These are phyloP conservation scores for Callimico goeldii DNA, from an alignment of 2,797 vertebrate species.

Conservation along the genomic window DNA sequence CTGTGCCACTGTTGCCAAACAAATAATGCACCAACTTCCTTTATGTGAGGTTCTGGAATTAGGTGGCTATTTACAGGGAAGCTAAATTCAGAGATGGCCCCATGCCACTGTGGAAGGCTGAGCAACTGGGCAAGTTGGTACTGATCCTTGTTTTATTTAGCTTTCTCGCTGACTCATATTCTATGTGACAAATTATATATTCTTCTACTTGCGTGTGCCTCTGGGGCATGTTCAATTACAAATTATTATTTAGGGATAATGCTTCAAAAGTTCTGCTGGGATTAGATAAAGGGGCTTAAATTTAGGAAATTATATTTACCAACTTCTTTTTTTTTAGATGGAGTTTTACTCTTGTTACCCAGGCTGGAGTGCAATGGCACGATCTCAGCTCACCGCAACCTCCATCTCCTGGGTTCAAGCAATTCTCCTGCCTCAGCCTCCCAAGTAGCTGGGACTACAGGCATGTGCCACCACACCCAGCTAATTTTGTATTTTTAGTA, in stretches of 20 bases:
- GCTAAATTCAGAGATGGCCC: background rate
- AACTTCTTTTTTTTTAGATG: background rate
- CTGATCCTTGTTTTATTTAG: background rate
- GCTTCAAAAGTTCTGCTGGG: background rate
- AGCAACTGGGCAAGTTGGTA: background rate
- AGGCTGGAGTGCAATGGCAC: too few relatives aligned
- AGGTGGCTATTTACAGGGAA: background rate
- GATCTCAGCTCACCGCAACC: too few relatives aligned
- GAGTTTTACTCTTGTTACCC: too few relatives aligned
- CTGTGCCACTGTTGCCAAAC: background rate
- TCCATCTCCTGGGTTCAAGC: too few relatives aligned
- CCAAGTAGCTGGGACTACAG: too few relatives aligned
- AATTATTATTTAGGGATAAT: background rate
- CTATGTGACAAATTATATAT: background rate
- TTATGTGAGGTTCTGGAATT: background rate
- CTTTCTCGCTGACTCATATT: background rate
- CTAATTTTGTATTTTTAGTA: too few relatives aligned
- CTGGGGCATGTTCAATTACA: background rate
- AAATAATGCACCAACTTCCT: background rate
- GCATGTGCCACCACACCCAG: too few relatives aligned
- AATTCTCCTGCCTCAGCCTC: too few relatives aligned
- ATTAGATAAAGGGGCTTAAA: background rate
- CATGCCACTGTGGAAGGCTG: background rate
- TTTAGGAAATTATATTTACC: background rate
- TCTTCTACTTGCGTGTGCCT: background rate